Conservation (phyloP, 2,797 vertebrate genomes). For the Vespertilio murinus region DNA sequence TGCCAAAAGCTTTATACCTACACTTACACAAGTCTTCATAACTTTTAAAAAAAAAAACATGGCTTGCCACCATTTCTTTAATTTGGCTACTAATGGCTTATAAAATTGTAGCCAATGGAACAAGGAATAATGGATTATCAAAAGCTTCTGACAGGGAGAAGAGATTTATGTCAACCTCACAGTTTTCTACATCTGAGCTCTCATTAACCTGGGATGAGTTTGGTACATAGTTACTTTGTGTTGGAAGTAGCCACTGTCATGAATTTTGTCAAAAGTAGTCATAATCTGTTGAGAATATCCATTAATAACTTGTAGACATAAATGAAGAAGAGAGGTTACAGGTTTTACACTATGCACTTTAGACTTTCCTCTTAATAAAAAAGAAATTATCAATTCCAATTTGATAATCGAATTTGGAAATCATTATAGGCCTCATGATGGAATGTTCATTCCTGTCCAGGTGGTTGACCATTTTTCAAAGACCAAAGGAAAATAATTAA, state of each 20-base stretch:
- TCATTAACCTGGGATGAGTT: background rate
- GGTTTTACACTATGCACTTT: background rate
- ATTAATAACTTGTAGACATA: background rate
- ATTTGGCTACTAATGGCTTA: background rate
- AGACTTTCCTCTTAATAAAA: background rate
- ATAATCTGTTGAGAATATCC: background rate
- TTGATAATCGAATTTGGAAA: background rate
- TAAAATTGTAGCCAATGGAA: background rate
- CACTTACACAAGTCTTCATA: background rate
- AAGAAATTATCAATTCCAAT: background rate
- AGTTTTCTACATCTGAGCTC: background rate
- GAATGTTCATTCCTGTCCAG: background rate
- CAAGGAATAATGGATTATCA: background rate
- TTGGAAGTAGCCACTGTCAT: background rate
- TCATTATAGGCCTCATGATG: background rate
- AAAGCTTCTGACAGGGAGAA: slow-evolving; percentile 7
- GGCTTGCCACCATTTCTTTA: background rate
- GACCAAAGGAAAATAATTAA: background rate
- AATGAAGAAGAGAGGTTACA: background rate
- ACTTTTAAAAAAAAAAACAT: background rate
- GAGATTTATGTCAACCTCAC: background rate
- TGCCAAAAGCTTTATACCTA: background rate
- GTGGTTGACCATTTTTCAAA: slow-evolving; percentile 19
- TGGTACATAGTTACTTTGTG: background rate
- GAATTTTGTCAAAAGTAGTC: background rate